Base-by-base conservation (phyloP, 2,888 invertebrate genomes). In the Xestia ashworthii region DNA sequence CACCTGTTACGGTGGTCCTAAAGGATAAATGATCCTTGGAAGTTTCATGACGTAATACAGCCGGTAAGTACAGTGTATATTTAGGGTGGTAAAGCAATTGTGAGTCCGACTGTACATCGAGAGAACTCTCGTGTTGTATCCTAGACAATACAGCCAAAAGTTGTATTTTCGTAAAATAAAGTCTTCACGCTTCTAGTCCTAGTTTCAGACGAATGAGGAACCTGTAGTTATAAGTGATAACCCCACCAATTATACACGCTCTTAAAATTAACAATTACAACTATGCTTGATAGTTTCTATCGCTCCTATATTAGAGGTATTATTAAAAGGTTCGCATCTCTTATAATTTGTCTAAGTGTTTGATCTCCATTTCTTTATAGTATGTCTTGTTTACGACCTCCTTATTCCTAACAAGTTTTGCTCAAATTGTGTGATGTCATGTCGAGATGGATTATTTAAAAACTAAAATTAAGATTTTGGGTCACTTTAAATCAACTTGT, bases 401-500 rank as follows among this genome's bases (percentile, higher is more conserved):
- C 38, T 72, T 77, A 81, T 83, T 81, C 70, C 46, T 85, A 73
- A 74, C 38, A 88, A 78, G 70, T 73, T 72, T 83, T 83, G 83
- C 85, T 92, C 92, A 92, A 92, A 89, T 90, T 89, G 80, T 89
- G 87, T 88, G 80, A 88, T 88, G 87, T 83, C 81, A 84, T 81
- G 74, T 84, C 78, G 87, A 87, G 86, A 68, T 68, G 50, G 50
- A 79, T 64, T 44, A 19, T 50, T 86, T 76, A 88, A 80, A 72
- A 38, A 68, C 22, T 71, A 22, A 60, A 41, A 78, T 78, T 72
- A 71, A 53, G 46, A 53, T 64, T 64, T 80, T 16, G 11, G 50
- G 60, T 82, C 38, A 60, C 66, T 69, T 46, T 60, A 3, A 9
- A 58, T 46, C 55, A 62, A 64, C 16, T 60, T 55, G 66, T 64